Evolutionary conservation across 2,797 vertebrate species (phyloP).

Genomic region (Cottoperca gobio): DNA sequence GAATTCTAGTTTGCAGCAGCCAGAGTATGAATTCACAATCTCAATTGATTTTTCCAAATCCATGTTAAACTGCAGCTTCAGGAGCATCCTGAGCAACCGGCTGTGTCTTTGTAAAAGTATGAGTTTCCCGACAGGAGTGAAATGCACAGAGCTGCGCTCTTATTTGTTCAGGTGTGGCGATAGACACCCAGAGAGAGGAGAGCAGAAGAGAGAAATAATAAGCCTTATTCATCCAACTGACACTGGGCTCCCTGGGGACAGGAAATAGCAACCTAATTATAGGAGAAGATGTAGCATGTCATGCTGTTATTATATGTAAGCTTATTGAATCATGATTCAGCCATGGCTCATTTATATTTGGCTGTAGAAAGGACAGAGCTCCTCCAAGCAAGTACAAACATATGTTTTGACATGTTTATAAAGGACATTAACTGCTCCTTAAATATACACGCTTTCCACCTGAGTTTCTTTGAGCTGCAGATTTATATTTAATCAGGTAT

Average conservation of each 20-base stretch:
- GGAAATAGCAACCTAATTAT: constrained; percentile 69
- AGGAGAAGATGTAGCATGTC: constrained; percentile 45
- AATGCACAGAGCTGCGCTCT: constrained; percentile 48
- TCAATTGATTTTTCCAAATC: constrained; percentile 19
- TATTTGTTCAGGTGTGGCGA: constrained; percentile 71
- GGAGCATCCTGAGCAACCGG: constrained; percentile 51
- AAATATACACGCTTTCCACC: background rate
- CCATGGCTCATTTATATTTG: constrained; percentile 42
- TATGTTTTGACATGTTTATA: constrained; percentile 9
- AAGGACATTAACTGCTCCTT: background rate
- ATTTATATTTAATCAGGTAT: constrained; percentile 13
- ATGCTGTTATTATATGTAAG: constrained; percentile 47
- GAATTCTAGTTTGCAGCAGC: constrained; percentile 4
- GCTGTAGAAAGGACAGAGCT: constrained; percentile 18
- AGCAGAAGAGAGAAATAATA: constrained; percentile 61
- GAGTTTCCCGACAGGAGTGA: constrained; percentile 45
- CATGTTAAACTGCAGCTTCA: constrained; percentile 49
- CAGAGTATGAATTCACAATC: constrained; percentile 11
- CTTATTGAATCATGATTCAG: constrained; percentile 49
- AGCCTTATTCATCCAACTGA: constrained; percentile 63
- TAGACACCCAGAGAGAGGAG: constrained; percentile 57
- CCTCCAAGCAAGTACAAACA: background rate
- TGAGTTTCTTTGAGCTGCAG: background rate
- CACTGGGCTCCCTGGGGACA: constrained; percentile 50
- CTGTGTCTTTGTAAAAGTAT: constrained; percentile 42